Conservation (phyloP, 2,888 invertebrate species). For the Diadegma fenestrale region DNA sequence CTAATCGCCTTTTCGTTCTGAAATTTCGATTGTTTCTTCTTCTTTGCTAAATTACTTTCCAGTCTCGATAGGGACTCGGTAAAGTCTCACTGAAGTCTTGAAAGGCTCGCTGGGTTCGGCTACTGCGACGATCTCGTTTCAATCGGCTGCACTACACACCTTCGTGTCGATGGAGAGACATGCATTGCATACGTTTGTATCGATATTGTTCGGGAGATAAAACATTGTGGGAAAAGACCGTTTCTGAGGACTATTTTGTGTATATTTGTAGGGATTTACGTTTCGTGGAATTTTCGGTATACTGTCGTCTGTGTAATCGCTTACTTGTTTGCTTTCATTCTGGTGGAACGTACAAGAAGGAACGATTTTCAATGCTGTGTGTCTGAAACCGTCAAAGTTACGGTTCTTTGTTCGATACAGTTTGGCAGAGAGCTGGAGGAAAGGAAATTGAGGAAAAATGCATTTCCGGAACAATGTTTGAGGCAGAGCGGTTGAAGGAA, state of each 20-base stretch:
- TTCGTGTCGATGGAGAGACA: not conserved
- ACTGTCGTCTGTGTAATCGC: not conserved
- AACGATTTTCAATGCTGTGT: not conserved
- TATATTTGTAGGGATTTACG: not conserved
- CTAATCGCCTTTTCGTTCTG: not conserved
- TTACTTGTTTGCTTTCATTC: not conserved
- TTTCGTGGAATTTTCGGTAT: not conserved
- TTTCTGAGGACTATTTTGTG: not conserved
- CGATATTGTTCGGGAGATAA: not conserved
- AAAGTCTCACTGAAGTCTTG: no score
- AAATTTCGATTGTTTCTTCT: not conserved
- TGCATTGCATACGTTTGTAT: not conserved
- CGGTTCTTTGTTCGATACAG: not conserved
- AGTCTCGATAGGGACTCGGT: no score
- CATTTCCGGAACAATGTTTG: not conserved
- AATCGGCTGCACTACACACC: not conserved
- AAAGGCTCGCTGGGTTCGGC: not conserved
- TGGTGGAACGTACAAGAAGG: not conserved
- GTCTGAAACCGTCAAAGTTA: not conserved
- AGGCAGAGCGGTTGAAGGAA: not conserved
- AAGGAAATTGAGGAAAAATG: not conserved
- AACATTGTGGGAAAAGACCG: not conserved
- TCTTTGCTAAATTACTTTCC: not conserved
- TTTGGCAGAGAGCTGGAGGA: not conserved
- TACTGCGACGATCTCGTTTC: not conserved